phyloP scores from a whole-genome alignment of 2,888 invertebrate genomes.

The Lampropteryx suffumata region DNA sequence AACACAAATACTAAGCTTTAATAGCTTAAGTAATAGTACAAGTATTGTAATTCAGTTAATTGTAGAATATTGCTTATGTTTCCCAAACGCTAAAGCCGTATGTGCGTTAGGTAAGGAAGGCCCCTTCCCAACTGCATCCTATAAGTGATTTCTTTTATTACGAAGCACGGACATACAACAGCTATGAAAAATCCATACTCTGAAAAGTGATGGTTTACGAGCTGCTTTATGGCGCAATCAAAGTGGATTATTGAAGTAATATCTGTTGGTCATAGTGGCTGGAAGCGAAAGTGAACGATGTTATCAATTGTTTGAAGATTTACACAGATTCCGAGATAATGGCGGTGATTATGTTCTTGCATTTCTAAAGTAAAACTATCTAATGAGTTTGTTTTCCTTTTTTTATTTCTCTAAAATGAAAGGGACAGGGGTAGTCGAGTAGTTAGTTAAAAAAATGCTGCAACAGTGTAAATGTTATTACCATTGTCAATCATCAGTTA shows the following conservation, averaged over 20 bases:
- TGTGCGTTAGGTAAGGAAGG: conserved; percentile 52
- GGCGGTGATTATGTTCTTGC: too few relatives aligned
- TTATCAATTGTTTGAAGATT: background rate
- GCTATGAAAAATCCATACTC: conserved; percentile 70
- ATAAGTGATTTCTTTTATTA: conserved; percentile 81
- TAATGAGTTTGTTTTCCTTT: too few relatives aligned
- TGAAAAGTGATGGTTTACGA: conserved; percentile 75
- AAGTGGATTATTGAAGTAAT: conserved; percentile 69
- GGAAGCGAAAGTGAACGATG: conserved; percentile 6
- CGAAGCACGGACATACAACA: conserved; percentile 65
- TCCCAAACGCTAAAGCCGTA: conserved; percentile 35
- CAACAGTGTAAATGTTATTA: too few relatives aligned
- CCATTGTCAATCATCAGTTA: too few relatives aligned
- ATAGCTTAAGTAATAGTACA: too few relatives aligned
- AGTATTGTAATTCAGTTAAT: too few relatives aligned
- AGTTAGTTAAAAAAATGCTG: too few relatives aligned
- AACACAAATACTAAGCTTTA: too few relatives aligned
- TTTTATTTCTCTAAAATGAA: too few relatives aligned
- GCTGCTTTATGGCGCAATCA: conserved; percentile 66
- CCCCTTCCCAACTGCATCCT: conserved; percentile 65
- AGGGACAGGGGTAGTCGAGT: too few relatives aligned
- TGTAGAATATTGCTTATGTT: background rate
- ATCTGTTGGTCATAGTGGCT: conserved; percentile 40
- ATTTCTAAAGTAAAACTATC: too few relatives aligned
- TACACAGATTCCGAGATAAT: too few relatives aligned